Base-by-base conservation (phyloP, 2,888 invertebrate species). In the Monopis laevigella region DNA sequence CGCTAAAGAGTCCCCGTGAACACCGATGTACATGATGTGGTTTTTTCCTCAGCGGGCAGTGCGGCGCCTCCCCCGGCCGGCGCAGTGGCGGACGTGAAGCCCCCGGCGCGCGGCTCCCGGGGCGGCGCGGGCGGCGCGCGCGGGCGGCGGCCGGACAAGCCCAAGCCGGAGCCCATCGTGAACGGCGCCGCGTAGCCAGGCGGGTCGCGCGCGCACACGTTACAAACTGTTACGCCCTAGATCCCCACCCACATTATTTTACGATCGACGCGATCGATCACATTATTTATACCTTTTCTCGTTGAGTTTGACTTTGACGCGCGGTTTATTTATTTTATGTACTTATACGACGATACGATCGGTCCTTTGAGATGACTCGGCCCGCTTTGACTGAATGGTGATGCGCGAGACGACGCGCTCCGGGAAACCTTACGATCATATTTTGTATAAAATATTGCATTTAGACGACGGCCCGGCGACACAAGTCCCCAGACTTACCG, bases 151-250 rank as follows among this genome's bases (percentile, higher is more conserved):
- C 16, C 24, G n/a, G 24, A 16, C 6, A 40, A 32, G 36, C 73
- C 83, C 52, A 85, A 85, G 62, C 47, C 55, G 51, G 86, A 86
- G 70, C 74, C 86, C 62, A 78, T 87, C 68, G 83, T 87, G 52
- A 88, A 88, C 70, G 87, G 88, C 74, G 84, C 87, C 51, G 80
- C 83, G 66, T 84, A 81, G 65, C 36, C 36, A 16, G 40, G 13
- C 28, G n/a, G 19, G n/a, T 5, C 19, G 19, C 28, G n/a, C 40
- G 8, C 21, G 14, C n/a, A n/a, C n/a, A n/a, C n/a, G n/a, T n/a
- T n/a, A n/a, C n/a, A n/a, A n/a, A n/a, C n/a, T n/a, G n/a, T n/a
- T n/a, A n/a, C n/a, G n/a, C n/a, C n/a, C n/a, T n/a, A n/a, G n/a
- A n/a, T n/a, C n/a, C n/a, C n/a, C n/a, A n/a, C n/a, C n/a, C n/a